These are phyloP conservation scores for Pogonocichla stellata DNA, from an alignment of 2,113 vertebrate species.

Conservation along the genomic window DNA sequence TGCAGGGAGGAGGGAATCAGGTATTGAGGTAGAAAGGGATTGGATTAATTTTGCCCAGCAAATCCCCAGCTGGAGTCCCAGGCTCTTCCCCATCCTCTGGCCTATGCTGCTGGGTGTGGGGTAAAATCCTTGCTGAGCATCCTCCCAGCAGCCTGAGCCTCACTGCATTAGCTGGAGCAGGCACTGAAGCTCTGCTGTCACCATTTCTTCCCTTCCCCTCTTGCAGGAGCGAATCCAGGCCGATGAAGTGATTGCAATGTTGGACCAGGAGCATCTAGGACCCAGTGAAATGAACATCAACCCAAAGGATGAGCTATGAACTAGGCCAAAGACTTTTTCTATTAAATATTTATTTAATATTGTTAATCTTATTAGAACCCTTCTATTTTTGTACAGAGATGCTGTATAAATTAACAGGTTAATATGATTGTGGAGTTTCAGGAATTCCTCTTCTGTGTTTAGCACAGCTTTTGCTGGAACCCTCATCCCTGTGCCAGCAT, in stretches of 20 bases:
- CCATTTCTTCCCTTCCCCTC: background rate
- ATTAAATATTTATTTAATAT: constrained; percentile 92
- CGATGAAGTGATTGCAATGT: constrained; percentile 87
- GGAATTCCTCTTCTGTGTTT: background rate
- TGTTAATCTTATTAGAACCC: constrained; percentile 85
- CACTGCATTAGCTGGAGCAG: background rate
- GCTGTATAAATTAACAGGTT: constrained; percentile 76
- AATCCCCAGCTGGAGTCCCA: background rate
- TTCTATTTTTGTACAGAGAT: constrained; percentile 95
- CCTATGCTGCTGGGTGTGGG: background rate
- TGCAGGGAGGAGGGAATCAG: background rate
- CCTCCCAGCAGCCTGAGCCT: background rate
- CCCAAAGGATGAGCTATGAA: constrained; percentile 92
- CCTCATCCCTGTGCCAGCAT: background rate
- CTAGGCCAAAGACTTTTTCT: constrained; percentile 58
- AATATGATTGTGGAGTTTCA: background rate
- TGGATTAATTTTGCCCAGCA: background rate
- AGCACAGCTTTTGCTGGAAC: constrained; percentile 1
- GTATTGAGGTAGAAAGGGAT: background rate
- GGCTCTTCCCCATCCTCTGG: background rate
- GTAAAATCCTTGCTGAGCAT: background rate
- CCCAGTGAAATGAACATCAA: constrained; percentile 81
- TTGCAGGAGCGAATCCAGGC: constrained; percentile 92
- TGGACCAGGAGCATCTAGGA: constrained; percentile 79
- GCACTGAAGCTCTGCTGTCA: background rate